A percentile compares a stretch with the other conserved stretches of the same genome.
phyloP scores from a whole-genome alignment of 2,888 invertebrate species.

The Agyllia agylla region DNA sequence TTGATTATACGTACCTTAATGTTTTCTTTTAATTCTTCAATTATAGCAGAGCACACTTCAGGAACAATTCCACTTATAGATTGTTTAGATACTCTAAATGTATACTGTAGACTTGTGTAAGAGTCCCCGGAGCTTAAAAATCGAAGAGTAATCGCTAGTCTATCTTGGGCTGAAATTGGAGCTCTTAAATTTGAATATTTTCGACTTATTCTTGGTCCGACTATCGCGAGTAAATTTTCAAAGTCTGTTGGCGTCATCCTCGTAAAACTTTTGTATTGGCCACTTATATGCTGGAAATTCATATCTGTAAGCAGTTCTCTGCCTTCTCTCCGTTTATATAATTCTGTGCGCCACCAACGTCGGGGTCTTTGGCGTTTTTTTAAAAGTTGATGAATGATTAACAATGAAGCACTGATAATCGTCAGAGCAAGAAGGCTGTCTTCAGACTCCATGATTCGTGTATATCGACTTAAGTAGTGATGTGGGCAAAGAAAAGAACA shows the following conservation, averaged over 20 bases:
- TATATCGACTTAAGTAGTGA: not conserved
- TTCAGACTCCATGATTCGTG: slow-evolving; percentile 39
- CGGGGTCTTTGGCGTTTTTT: slow-evolving; percentile 42
- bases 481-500: not conserved
- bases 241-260: slow-evolving; percentile 31
- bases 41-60: not conserved
- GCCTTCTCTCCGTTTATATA: slow-evolving; percentile 65
- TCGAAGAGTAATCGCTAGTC: not conserved
- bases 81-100: not conserved
- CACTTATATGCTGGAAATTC: slow-evolving; percentile 1
- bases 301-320: not conserved
- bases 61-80: not conserved
- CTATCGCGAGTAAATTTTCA: slow-evolving; percentile 30
- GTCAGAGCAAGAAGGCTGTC: slow-evolving; percentile 26
- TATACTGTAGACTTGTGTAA: not conserved
- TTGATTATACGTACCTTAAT: not conserved
- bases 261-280: slow-evolving; percentile 64
- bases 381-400: slow-evolving; percentile 31
- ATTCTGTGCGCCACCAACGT: slow-evolving; percentile 75
- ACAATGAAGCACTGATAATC: slow-evolving; percentile 38
- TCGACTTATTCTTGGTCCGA: slow-evolving; percentile 58
- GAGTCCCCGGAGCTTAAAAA: not conserved
- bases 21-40: not conserved
- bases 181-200: not conserved
- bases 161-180: not conserved